These are phyloP conservation scores for Dinocampus coccinellae DNA, from an alignment of 2,888 invertebrate species.

Conservation along the genomic window DNA sequence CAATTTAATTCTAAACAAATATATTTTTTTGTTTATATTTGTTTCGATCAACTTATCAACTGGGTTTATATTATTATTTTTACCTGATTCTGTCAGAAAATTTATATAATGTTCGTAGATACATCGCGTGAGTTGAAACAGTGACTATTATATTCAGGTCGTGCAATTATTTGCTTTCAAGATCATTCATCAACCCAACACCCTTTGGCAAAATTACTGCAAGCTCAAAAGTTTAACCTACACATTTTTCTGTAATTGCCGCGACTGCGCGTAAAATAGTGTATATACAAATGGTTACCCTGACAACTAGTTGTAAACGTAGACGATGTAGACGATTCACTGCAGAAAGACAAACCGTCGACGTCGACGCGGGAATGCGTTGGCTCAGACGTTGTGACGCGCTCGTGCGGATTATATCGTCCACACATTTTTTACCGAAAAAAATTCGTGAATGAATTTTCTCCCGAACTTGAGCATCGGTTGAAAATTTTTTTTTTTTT, in stretches of 20 bases:
- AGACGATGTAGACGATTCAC: not conserved
- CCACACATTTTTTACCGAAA: not conserved
- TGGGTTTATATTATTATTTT: not conserved
- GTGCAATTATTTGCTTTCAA: constrained; percentile 12
- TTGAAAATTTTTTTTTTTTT: not conserved
- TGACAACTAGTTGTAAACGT: constrained; percentile 12
- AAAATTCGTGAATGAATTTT: not conserved
- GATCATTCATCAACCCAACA: constrained; percentile 11
- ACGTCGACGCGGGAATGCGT: constrained; percentile 14
- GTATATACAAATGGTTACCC: constrained; percentile 26
- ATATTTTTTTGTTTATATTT: too few species aligned
- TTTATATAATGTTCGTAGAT: constrained; percentile 1
- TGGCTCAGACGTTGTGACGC: constrained; percentile 21
- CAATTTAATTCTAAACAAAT: too few species aligned
- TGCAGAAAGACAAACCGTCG: constrained; percentile 11
- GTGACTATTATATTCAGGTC: not conserved
- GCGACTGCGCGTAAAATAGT: constrained; percentile 26
- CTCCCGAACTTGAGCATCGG: not conserved
- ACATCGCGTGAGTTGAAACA: constrained; percentile 36
- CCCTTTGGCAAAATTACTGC: constrained; percentile 24
- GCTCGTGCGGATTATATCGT: constrained; percentile 13
- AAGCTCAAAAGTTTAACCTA: constrained; percentile 6
- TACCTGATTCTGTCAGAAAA: constrained; percentile 6
- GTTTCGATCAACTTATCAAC: not conserved
- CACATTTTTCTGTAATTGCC: not conserved